Conservation (phyloP, 2,797 vertebrate genomes). For the Melanotaenia trifasciata region DNA sequence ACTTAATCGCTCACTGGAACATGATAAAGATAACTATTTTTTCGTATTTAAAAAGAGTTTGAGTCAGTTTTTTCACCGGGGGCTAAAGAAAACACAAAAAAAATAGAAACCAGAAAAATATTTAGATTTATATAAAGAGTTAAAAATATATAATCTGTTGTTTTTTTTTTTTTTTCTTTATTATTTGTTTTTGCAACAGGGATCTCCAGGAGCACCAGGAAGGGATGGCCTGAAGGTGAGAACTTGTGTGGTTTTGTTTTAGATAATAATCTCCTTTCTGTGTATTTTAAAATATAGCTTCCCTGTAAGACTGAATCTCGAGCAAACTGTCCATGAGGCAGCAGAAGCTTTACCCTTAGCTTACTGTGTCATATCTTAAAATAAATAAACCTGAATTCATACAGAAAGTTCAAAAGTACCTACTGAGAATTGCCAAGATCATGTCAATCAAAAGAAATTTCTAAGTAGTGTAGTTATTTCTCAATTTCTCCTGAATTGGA, state of each 20-base stretch:
- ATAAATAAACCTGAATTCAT: slow-evolving; percentile 10
- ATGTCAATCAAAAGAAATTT: slow-evolving; percentile 30
- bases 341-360: slow-evolving; percentile 16
- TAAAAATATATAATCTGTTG: slow-evolving; percentile 21
- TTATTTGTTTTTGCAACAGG: slow-evolving; percentile 75
- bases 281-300: slow-evolving; percentile 1
- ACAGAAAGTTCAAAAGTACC: background rate
- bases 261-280: background rate
- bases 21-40: slow-evolving; percentile 19
- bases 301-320: background rate
- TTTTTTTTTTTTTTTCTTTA: background rate
- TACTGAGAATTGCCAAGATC: slow-evolving; percentile 17
- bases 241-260: background rate
- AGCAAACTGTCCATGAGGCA: background rate
- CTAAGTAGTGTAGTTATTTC: slow-evolving; percentile 26
- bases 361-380: slow-evolving; percentile 18
- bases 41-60: slow-evolving; percentile 19
- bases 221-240: slow-evolving; percentile 94
- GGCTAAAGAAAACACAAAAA: too few relatives aligned
- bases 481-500: slow-evolving; percentile 5
- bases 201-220: slow-evolving; percentile 91
- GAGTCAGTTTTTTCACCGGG: background rate
- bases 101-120: background rate
- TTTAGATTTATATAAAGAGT: background rate
- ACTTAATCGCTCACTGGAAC: slow-evolving; percentile 22